Evolutionary conservation across 2,797 vertebrate species (phyloP).

Genomic region (Philypnodon macrostomus): DNA sequence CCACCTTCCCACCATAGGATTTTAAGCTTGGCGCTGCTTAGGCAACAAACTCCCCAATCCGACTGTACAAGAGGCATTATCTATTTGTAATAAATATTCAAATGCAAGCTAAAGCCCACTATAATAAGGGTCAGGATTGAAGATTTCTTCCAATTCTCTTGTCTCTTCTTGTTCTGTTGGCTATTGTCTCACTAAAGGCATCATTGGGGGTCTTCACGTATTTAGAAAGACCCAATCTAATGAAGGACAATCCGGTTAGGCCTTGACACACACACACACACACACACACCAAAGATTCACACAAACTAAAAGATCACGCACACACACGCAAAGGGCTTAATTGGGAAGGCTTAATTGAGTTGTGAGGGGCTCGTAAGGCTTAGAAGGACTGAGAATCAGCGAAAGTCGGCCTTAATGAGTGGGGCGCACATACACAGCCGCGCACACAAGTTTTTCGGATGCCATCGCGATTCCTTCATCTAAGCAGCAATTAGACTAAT

Average conservation of each 20-base stretch:
- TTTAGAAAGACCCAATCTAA: slow-evolving; percentile 71
- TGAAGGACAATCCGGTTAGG: slow-evolving; percentile 81
- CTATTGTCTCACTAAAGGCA: slow-evolving; percentile 72
- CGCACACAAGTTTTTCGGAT: slow-evolving; percentile 35
- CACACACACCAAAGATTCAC: too few species aligned
- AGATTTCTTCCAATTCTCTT: slow-evolving; percentile 48
- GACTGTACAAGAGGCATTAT: slow-evolving; percentile 73
- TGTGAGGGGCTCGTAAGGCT: slow-evolving; percentile 75
- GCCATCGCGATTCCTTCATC: slow-evolving; percentile 29
- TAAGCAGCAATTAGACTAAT: slow-evolving; percentile 69
- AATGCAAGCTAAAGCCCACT: slow-evolving; percentile 63
- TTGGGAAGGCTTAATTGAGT: slow-evolving; percentile 76
- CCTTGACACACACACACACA: slow-evolving; percentile 27
- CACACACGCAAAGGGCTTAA: slow-evolving; percentile 28
- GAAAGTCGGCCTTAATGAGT: slow-evolving; percentile 72
- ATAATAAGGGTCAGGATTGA: slow-evolving; percentile 79
- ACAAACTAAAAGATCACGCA: slow-evolving; percentile 24
- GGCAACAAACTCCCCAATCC: slow-evolving; percentile 61
- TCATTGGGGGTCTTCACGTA: slow-evolving; percentile 70
- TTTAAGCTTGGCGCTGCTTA: slow-evolving; percentile 69
- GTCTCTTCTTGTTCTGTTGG: slow-evolving; percentile 54
- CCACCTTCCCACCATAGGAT: slow-evolving; percentile 78
- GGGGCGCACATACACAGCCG: slow-evolving; percentile 38
- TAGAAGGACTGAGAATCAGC: slow-evolving; percentile 68
- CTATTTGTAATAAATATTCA: slow-evolving; percentile 82